A percentile compares a stretch with the other conserved stretches of the same genome.
Evolutionary conservation across 1,140 invertebrate genomes (phyloP).

Genomic region (Dendroctonus ponderosae): DNA sequence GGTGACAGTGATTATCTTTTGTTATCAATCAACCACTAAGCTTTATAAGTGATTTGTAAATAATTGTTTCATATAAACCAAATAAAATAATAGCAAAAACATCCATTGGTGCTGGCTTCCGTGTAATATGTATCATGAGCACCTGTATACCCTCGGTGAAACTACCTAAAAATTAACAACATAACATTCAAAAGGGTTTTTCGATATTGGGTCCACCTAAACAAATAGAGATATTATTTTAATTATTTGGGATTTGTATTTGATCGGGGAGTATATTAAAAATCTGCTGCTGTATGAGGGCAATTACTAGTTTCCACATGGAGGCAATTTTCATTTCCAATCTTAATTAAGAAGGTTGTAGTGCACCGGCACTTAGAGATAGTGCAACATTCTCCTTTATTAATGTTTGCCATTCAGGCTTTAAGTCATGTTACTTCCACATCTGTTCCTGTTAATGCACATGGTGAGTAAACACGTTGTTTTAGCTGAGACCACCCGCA

Average conservation of each 20-base stretch:
- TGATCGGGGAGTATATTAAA: no score
- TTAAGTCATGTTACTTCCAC: no score
- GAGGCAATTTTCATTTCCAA: no score
- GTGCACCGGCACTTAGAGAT: no score
- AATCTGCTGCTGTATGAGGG: no score
- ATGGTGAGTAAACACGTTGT: no score
- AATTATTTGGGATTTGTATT: constrained; percentile 12
- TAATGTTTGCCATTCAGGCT: no score
- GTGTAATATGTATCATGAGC: constrained; percentile 9
- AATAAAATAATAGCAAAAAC: constrained; percentile 30
- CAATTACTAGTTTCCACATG: no score
- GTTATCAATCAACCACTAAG: constrained; percentile 36
- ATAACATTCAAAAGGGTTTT: constrained; percentile 2
- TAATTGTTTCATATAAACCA: constrained; percentile 37
- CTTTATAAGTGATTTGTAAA: constrained; percentile 38
- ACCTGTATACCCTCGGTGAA: constrained; percentile 7
- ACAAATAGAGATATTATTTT: constrained; percentile 24
- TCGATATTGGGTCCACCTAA: constrained; percentile 20
- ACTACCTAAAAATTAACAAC: constrained; percentile 5
- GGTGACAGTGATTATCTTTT: constrained; percentile 24
- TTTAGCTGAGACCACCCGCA: no score
- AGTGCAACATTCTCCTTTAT: no score
- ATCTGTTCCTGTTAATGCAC: no score
- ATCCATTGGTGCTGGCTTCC: constrained; percentile 10
- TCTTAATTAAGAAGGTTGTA: no score